A percentile compares a stretch with the other conserved stretches of the same genome.
These are phyloP conservation scores for Andricus quercusramuli DNA, from an alignment of 2,888 invertebrate species.

Conservation along the genomic window DNA sequence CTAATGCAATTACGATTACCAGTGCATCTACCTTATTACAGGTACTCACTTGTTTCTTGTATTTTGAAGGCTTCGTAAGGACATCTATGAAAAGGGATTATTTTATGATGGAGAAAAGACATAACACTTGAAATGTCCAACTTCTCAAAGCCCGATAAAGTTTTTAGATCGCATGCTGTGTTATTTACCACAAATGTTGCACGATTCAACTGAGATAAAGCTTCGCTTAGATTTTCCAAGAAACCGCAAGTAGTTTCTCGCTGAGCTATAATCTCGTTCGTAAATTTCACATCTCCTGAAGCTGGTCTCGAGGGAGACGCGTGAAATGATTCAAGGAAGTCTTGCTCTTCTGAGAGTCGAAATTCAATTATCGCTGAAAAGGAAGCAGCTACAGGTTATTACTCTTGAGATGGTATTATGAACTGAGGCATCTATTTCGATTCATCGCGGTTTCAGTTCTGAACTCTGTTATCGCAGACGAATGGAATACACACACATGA, in stretches of 20 bases:
- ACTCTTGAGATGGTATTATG: neutral
- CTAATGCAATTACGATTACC: too few relatives aligned
- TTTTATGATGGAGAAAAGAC: neutral
- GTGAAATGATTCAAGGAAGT: neutral
- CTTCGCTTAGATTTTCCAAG: conserved; percentile 39
- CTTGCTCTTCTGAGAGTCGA: conserved; percentile 3
- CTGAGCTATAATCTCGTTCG: neutral
- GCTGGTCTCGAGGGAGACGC: neutral
- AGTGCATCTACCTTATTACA: too few relatives aligned
- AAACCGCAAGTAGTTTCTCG: conserved; percentile 1
- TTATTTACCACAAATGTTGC: neutral
- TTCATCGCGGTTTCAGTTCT: neutral
- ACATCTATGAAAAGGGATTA: neutral
- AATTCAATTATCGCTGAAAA: neutral
- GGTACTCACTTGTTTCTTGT: too few relatives aligned
- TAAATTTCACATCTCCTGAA: neutral
- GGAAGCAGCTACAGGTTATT: neutral
- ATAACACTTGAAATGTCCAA: neutral
- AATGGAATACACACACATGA: neutral
- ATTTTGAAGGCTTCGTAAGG: neutral
- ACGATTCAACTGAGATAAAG: conserved; percentile 48
- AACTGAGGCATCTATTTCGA: neutral
- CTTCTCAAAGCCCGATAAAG: neutral
- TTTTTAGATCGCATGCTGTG: neutral
- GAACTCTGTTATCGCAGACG: neutral